phyloP scores from a whole-genome alignment of 2,797 vertebrate species.

The Trichosurus vulpecula region DNA sequence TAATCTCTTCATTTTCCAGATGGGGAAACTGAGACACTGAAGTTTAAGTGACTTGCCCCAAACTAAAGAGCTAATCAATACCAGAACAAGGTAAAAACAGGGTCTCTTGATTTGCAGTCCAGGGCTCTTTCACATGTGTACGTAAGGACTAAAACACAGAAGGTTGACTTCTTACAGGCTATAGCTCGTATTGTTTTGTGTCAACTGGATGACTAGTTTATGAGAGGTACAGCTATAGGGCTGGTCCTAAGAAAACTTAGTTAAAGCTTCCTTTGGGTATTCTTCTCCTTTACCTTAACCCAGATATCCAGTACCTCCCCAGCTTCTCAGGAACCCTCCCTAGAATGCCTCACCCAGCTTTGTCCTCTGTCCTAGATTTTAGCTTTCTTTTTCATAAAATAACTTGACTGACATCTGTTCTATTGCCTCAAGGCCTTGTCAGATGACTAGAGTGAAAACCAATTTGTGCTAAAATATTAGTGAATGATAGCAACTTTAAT shows the following conservation, averaged over 20 bases:
- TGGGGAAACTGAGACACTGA: background rate
- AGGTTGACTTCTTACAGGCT: background rate
- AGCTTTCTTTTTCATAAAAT: conserved; percentile 3
- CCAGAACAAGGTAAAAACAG: background rate
- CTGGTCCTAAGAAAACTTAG: background rate
- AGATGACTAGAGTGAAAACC: conserved; percentile 9
- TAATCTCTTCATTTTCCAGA: background rate
- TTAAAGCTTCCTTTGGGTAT: background rate
- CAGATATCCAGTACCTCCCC: background rate
- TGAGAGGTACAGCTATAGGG: background rate
- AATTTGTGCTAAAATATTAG: conserved; percentile 44
- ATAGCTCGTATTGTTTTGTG: background rate
- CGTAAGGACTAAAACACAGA: background rate
- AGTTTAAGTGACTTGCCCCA: conserved; percentile 4
- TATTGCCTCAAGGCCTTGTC: conserved; percentile 7
- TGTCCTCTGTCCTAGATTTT: too few species aligned
- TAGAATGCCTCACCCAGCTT: too few species aligned
- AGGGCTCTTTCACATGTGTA: background rate
- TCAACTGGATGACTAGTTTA: background rate
- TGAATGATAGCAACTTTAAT: background rate
- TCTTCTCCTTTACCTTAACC: background rate
- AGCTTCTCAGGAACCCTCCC: too few species aligned
- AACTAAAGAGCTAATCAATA: conserved; percentile 7
- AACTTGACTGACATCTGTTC: background rate
- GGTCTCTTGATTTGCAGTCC: background rate